Percentiles rank a stretch among this genome's conserved stretches.
Evolutionary conservation across 1,140 invertebrate species (phyloP).

Genomic region (Dendrolimus kikuchii): DNA sequence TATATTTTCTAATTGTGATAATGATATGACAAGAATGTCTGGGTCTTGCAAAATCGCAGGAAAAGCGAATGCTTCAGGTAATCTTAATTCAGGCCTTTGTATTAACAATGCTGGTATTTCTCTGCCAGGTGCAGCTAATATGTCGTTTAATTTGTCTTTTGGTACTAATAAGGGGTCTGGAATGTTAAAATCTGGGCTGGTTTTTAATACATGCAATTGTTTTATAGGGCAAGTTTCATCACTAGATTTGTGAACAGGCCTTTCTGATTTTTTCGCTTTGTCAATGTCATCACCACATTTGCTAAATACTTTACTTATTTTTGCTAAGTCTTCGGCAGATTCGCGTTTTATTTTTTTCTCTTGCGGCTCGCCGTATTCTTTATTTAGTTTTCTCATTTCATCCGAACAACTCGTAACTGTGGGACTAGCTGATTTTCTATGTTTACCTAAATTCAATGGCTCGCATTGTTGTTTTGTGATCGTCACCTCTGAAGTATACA

Average conservation of each 20-base stretch:
- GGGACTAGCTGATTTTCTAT: conserved; percentile 74
- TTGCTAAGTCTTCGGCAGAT: conserved; percentile 50
- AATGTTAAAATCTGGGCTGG: conserved; percentile 78
- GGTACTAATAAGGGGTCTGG: conserved; percentile 87
- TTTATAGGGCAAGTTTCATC: conserved; percentile 77
- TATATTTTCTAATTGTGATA: conserved; percentile 83
- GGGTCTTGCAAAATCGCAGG: conserved; percentile 82
- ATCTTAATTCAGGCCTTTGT: conserved; percentile 78
- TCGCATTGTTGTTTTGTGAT: conserved; percentile 76
- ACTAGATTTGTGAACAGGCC: conserved; percentile 42
- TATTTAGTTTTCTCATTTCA: conserved; percentile 68
- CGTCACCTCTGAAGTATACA: conserved; percentile 72
- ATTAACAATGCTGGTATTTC: conserved; percentile 84
- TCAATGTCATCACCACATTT: conserved; percentile 46
- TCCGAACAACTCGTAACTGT: conserved; percentile 75
- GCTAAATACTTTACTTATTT: conserved; percentile 58
- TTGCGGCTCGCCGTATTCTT: conserved; percentile 72
- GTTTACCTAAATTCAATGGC: conserved; percentile 78
- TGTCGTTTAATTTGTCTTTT: conserved; percentile 79
- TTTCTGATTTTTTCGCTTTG: conserved; percentile 39
- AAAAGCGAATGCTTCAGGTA: conserved; percentile 80
- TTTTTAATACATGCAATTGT: conserved; percentile 81
- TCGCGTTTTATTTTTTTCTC: conserved; percentile 73
- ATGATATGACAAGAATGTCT: conserved; percentile 83
- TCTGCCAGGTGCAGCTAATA: conserved; percentile 80